Evolutionary conservation across 2,113 vertebrate genomes (phyloP), one percentile per base, ranked within the genome.

Genomic region (Engraulis encrasicolus): DNA sequence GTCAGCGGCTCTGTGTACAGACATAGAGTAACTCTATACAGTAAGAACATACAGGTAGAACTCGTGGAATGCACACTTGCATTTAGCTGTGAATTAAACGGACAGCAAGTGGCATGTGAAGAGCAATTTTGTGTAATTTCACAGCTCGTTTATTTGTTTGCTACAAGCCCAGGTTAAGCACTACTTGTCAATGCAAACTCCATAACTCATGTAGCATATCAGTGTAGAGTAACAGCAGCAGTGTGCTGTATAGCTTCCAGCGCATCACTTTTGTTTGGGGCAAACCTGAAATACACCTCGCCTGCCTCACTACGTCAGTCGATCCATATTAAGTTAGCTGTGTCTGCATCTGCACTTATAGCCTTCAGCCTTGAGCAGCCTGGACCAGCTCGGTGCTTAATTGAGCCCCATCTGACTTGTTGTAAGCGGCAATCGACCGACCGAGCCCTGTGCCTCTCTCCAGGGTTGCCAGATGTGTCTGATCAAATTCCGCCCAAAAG

Each of bases 291-390:
- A 61, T 9, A 5, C n/a, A 11, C 20, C 54, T 23, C 4, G 54
- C 54, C 4, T 19, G 17, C 50, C 50, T 18, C 50, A 15, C 50
- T 19, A 17, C 6, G 54, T 23, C n/a, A 23, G 20, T 61, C 54
- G 11, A 19, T 61, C 54, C 54, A 61, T 61, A 80, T 89, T 48
- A 81, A 83, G 87, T 92, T 90, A 88, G 87, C 85, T 78, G 87
- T 83, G 79, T 83, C n/a, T n/a, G n/a, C n/a, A 79, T 89, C 82
- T 6, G 20, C 19, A 86, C 80, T 84, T 71, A 12, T 3, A 15
- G 48, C 82, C 14, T 61, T 6, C n/a, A 61, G 54, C 54, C 54
- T 27, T n/a, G n/a, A n/a, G n/a, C 2, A 23, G 20, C 27, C 20
- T 0, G 54, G 27, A 23, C 17, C 54, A 23, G 54, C 54, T 23